These are phyloP conservation scores for Lithophane ornitopus DNA, from an alignment of 2,888 invertebrate species.

Conservation along the genomic window DNA sequence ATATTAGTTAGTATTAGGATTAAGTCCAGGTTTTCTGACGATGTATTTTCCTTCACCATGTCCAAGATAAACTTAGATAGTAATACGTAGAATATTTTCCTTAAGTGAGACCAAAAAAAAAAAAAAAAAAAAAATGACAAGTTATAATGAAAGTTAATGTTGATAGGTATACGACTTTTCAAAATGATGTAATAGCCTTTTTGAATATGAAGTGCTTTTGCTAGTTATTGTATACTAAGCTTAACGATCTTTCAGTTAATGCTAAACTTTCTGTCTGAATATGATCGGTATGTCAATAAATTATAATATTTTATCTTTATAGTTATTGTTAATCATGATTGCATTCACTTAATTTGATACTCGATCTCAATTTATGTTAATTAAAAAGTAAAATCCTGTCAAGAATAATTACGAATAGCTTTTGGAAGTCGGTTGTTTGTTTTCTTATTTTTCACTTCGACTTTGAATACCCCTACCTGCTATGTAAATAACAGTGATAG, in stretches of 20 bases:
- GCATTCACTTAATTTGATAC: neutral
- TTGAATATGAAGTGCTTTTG: neutral
- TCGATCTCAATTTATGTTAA: neutral
- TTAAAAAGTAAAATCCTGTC: neutral
- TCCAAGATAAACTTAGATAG: neutral
- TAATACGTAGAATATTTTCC: neutral
- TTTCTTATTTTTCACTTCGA: too few species aligned
- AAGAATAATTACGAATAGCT: neutral
- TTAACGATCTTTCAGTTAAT: slow-evolving; percentile 3
- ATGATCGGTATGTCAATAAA: slow-evolving; percentile 12
- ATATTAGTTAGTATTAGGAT: too few species aligned
- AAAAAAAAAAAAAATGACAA: neutral
- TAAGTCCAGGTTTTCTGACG: neutral
- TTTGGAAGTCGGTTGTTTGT: too few species aligned
- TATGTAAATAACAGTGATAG: too few species aligned
- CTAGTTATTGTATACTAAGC: slow-evolving; percentile 11
- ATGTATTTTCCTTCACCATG: neutral
- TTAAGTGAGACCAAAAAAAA: neutral
- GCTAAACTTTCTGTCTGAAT: slow-evolving; percentile 20
- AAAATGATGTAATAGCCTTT: slow-evolving; percentile 23
- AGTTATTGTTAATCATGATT: neutral
- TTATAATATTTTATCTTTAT: neutral
- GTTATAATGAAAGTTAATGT: slow-evolving; percentile 11
- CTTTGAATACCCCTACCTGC: too few species aligned
- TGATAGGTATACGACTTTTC: slow-evolving; percentile 3